These are phyloP conservation scores for Acropternis orthonyx DNA, from an alignment of 2,797 vertebrate genomes.

Conservation along the genomic window DNA sequence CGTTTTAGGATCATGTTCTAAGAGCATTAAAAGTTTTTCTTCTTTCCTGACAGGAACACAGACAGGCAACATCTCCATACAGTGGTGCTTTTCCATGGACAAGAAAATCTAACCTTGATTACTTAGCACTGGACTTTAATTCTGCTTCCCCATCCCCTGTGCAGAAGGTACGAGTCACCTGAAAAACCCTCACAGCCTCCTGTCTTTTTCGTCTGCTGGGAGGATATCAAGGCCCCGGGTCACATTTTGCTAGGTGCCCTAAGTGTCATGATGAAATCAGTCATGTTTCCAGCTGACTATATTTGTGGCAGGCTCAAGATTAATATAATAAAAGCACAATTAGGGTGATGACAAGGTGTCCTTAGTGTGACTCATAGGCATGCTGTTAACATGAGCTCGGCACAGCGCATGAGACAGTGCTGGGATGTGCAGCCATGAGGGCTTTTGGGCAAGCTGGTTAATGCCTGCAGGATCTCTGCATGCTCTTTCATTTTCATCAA, in stretches of 20 bases:
- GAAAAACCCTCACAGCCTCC: background rate
- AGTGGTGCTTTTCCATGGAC: slow-evolving; percentile 78
- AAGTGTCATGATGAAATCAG: background rate
- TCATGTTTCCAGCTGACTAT: background rate
- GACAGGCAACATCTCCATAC: slow-evolving; percentile 69
- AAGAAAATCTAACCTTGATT: slow-evolving; percentile 89
- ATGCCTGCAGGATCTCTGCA: background rate
- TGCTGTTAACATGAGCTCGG: rapidly evolving
- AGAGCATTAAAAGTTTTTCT: slow-evolving; percentile 48
- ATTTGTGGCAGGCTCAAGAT: background rate
- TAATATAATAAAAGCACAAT: background rate
- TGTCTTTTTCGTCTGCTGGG: background rate
- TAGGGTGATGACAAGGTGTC: background rate
- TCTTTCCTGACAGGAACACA: slow-evolving; percentile 77
- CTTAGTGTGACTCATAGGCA: rapidly evolving
- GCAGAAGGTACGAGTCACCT: slow-evolving; percentile 83
- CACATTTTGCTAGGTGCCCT: background rate
- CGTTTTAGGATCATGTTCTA: background rate
- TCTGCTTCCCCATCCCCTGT: slow-evolving; percentile 89
- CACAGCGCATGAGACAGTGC: rapidly evolving
- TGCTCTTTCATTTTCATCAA: background rate
- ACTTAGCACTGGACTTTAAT: slow-evolving; percentile 95
- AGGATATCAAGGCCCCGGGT: background rate
- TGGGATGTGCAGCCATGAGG: background rate
- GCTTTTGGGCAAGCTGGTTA: background rate